Evolutionary conservation across 2,888 invertebrate species (phyloP).

Genomic region (Netelia melanura): DNA sequence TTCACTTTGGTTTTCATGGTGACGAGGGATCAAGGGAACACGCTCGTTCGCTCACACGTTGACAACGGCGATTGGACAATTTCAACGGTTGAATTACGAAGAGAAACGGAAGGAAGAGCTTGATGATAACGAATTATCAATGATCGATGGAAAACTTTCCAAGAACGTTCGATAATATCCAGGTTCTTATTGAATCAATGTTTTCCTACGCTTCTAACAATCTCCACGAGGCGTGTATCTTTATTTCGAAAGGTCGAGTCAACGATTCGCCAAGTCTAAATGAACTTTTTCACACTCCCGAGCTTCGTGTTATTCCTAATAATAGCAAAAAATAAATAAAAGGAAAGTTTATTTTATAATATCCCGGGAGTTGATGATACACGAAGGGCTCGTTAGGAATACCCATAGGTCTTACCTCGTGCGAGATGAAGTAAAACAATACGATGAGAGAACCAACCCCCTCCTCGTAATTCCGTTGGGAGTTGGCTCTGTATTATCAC

Average conservation of each 20-base stretch:
- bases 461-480: slow-evolving; percentile 12
- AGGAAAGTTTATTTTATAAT: neutral
- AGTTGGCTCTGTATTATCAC: slow-evolving; percentile 55
- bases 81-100: neutral
- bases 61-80: neutral
- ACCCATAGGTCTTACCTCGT: neutral
- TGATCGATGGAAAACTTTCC: neutral
- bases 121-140: neutral
- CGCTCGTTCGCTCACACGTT: neutral
- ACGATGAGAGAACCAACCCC: slow-evolving; percentile 25
- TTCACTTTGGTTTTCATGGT: neutral
- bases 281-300: too few relatives aligned
- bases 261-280: too few relatives aligned
- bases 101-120: neutral
- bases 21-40: slow-evolving; percentile 28
- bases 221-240: too few relatives aligned
- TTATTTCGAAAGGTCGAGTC: too few relatives aligned
- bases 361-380: slow-evolving; percentile 17
- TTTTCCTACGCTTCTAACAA: too few relatives aligned
- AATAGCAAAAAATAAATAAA: too few relatives aligned
- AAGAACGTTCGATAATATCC: too few relatives aligned
- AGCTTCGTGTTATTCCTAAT: too few relatives aligned
- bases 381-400: neutral
- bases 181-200: too few relatives aligned
- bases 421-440: slow-evolving; percentile 25